Conservation (phyloP, 2,888 invertebrate species). For the Copidosoma aretas region DNA sequence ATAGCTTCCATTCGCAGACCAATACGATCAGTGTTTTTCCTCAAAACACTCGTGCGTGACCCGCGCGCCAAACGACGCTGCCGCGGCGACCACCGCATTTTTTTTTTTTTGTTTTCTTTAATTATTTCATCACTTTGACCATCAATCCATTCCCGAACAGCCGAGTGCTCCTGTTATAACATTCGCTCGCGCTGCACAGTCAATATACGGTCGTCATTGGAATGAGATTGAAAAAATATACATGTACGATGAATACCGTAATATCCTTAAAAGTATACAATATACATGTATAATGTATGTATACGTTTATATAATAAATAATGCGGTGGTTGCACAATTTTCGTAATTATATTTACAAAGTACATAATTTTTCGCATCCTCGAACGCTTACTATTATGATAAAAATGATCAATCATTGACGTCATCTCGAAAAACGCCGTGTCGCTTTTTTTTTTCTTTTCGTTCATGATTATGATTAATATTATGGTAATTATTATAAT, state of each 20-base stretch:
- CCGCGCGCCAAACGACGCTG: background rate
- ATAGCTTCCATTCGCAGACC: conserved; percentile 11
- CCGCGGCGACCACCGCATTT: background rate
- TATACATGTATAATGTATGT: conserved; percentile 35
- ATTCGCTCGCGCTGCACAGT: conserved; percentile 17
- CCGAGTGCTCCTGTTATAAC: background rate
- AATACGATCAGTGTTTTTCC: background rate
- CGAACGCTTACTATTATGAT: background rate
- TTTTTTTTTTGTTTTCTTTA: conserved; percentile 4
- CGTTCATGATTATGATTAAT: too few species aligned
- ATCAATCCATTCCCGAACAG: conserved; percentile 8
- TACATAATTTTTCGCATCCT: background rate
- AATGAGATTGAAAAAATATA: conserved; percentile 53
- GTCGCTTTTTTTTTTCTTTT: background rate
- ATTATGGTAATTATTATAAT: too few species aligned
- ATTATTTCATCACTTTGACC: conserved; percentile 7
- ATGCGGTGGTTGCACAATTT: conserved; percentile 11
- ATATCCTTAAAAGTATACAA: conserved; percentile 34
- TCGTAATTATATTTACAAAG: conserved; percentile 41
- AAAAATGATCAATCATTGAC: background rate
- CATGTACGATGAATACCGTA: conserved; percentile 42
- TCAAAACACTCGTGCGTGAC: background rate
- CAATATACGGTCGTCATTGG: conserved; percentile 43
- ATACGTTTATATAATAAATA: conserved; percentile 10
- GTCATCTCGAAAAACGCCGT: background rate